A percentile compares a stretch with the other conserved stretches of the same genome.
These are phyloP conservation scores for Xestoiulus laeticollis DNA, from an alignment of 2,888 invertebrate species.

Conservation along the genomic window DNA sequence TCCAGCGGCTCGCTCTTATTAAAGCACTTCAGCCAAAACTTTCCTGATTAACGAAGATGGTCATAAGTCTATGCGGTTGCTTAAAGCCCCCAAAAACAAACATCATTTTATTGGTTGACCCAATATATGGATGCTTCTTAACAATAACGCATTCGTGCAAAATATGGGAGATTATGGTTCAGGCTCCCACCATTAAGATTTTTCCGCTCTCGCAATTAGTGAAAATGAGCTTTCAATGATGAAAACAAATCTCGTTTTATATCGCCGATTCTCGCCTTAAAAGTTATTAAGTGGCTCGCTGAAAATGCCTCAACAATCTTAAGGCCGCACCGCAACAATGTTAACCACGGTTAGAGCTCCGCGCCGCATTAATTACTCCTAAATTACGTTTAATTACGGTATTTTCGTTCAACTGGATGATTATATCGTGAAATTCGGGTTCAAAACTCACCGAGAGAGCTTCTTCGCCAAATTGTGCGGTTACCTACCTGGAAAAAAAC, in stretches of 20 bases:
- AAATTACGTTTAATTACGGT: slow-evolving; percentile 23
- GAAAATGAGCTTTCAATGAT: slow-evolving; percentile 24
- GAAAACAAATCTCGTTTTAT: slow-evolving; percentile 43
- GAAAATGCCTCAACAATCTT: slow-evolving; percentile 24
- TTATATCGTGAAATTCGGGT: slow-evolving; percentile 36
- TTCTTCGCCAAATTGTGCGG: slow-evolving; percentile 53
- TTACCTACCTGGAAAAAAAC: slow-evolving; percentile 54
- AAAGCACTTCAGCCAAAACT: not conserved
- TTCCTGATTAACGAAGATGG: slow-evolving; percentile 12
- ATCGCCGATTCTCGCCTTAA: slow-evolving; percentile 6
- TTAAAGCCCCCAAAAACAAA: not conserved
- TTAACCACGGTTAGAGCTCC: slow-evolving; percentile 35
- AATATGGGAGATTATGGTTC: slow-evolving; percentile 32
- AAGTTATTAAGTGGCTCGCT: slow-evolving; percentile 38
- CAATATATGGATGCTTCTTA: not conserved
- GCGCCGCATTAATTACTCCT: slow-evolving; percentile 34
- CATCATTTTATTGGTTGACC: not conserved
- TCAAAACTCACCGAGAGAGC: slow-evolving; percentile 49
- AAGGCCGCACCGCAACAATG: not conserved
- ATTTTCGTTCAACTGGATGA: slow-evolving; percentile 19
- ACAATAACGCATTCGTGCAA: not conserved
- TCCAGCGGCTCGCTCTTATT: not conserved
- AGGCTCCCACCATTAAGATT: slow-evolving; percentile 2
- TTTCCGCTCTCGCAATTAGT: slow-evolving; percentile 10
- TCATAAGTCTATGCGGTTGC: not conserved